A percentile compares a stretch with the other conserved stretches of the same genome.
Conservation (phyloP, 2,888 invertebrate species). For the Amphimallon solstitiale region DNA sequence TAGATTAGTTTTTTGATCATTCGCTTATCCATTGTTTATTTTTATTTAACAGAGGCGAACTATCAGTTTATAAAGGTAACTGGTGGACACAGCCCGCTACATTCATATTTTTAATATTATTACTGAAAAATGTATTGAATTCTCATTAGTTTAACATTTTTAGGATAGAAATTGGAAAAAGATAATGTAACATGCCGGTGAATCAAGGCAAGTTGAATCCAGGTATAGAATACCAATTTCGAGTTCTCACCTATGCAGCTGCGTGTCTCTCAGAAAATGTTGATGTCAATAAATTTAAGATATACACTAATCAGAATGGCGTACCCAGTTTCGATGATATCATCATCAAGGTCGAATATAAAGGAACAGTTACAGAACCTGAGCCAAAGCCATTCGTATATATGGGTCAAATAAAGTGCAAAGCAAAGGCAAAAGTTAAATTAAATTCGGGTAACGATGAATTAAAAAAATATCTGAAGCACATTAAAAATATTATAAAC, state of each 20-base stretch:
- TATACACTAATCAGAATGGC: conserved; percentile 4
- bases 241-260: conserved; percentile 11
- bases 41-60: no score
- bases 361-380: no score
- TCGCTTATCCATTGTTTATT: no score
- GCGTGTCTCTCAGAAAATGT: conserved; percentile 5
- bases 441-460: not conserved
- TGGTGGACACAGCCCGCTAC: no score
- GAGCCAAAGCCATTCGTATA: not conserved
- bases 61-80: no score
- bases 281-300: conserved; percentile 1
- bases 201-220: conserved; percentile 7
- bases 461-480: not conserved
- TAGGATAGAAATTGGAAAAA: not conserved
- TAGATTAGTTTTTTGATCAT: no score
- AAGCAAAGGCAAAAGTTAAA: not conserved
- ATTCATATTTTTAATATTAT: no score
- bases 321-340: conserved; percentile 8
- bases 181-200: not conserved
- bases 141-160: no score
- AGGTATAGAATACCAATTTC: conserved; percentile 2
- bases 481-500: not conserved
- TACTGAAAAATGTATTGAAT: no score
- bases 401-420: conserved; percentile 7
- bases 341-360: conserved; percentile 2